These are phyloP conservation scores for Chironomus tentans DNA, from an alignment of 2,888 invertebrate genomes.

Conservation along the genomic window DNA sequence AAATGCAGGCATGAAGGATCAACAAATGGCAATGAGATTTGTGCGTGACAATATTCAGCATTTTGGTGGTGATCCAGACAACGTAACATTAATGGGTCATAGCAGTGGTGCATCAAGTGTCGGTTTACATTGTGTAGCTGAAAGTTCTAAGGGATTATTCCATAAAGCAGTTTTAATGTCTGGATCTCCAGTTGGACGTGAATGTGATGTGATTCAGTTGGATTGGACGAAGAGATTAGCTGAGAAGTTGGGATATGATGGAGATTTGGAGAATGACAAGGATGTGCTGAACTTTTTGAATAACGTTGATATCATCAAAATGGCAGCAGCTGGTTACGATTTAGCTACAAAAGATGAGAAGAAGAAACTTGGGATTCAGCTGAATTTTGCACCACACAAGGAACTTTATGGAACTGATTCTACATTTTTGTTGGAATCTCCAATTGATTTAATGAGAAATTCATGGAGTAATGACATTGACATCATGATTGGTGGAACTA, in stretches of 20 bases:
- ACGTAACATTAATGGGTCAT: slow-evolving; percentile 47
- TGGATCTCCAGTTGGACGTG: slow-evolving; percentile 36
- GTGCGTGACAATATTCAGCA: slow-evolving; percentile 43
- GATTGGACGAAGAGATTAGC: slow-evolving; percentile 38
- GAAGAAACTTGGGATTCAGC: slow-evolving; percentile 21
- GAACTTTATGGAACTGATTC: slow-evolving; percentile 33
- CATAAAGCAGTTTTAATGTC: slow-evolving; percentile 40
- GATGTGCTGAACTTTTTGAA: slow-evolving; percentile 38
- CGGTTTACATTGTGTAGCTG: slow-evolving; percentile 44
- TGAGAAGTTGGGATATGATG: slow-evolving; percentile 37
- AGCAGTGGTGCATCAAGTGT: slow-evolving; percentile 46
- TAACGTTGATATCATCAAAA: slow-evolving; percentile 29
- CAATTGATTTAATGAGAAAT: slow-evolving; percentile 27
- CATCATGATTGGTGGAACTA: slow-evolving; percentile 37
- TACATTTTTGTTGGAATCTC: neutral
- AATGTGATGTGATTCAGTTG: slow-evolving; percentile 35
- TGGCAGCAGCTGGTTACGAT: neutral
- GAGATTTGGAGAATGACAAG: slow-evolving; percentile 35
- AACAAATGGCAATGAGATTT: slow-evolving; percentile 46
- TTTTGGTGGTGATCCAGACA: slow-evolving; percentile 46
- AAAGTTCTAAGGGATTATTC: slow-evolving; percentile 41
- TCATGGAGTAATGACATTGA: slow-evolving; percentile 39
- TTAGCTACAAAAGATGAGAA: neutral
- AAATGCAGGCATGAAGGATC: slow-evolving; percentile 48
- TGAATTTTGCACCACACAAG: slow-evolving; percentile 38